These are phyloP conservation scores for Beris morrisii DNA, from an alignment of 2,888 invertebrate species.

Conservation along the genomic window DNA sequence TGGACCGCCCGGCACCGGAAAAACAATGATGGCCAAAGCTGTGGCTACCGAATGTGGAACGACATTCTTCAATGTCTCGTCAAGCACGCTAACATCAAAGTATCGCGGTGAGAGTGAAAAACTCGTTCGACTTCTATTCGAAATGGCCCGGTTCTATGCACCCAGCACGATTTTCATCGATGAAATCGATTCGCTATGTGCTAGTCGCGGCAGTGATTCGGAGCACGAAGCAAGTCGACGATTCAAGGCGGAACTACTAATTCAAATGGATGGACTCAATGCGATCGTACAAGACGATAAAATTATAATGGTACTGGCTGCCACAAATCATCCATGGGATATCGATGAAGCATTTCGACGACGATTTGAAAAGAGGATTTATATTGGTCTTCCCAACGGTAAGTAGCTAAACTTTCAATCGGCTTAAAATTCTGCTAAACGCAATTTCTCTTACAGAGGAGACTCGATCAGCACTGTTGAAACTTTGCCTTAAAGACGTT, in stretches of 20 bases:
- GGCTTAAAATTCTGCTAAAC: background rate
- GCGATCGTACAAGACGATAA: conserved; percentile 66
- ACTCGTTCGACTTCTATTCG: conserved; percentile 80
- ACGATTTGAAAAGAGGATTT: conserved; percentile 85
- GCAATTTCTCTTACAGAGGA: conserved; percentile 57
- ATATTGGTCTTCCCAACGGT: conserved; percentile 82
- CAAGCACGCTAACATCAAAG: conserved; percentile 83
- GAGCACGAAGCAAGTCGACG: conserved; percentile 86
- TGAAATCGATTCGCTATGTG: conserved; percentile 86
- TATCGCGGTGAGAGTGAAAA: conserved; percentile 92
- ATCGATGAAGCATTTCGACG: conserved; percentile 85
- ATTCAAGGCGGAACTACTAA: conserved; percentile 84
- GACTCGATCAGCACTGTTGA: conserved; percentile 68
- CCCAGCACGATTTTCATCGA: conserved; percentile 90
- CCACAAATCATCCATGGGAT: conserved; percentile 92
- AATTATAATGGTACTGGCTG: conserved; percentile 84
- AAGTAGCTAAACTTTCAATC: conserved; percentile 36
- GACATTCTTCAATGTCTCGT: conserved; percentile 86
- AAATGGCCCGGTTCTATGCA: conserved; percentile 87
- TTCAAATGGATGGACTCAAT: conserved; percentile 87
- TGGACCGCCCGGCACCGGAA: conserved; percentile 71
- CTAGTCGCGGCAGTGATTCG: conserved; percentile 77
- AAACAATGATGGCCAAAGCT: conserved; percentile 81
- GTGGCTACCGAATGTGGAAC: conserved; percentile 88
- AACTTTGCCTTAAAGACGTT: conserved; percentile 71